Base-by-base conservation (phyloP, 2,113 vertebrate species). In the Polypterus senegalus region DNA sequence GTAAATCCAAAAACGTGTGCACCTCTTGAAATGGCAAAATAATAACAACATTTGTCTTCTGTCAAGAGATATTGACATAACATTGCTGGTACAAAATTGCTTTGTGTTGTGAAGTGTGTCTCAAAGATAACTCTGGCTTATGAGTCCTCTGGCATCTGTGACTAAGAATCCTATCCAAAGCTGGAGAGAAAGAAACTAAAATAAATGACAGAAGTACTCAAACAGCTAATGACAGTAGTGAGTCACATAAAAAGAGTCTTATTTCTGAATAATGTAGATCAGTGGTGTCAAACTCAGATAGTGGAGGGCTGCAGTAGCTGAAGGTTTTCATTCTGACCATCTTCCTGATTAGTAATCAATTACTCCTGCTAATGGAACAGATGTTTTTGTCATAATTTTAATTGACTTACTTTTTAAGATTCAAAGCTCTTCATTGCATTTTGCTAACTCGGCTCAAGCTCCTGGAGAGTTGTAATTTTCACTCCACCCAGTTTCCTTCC, bases 41-140 rank as follows among this genome's bases (percentile, higher is more conserved):
- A 95, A 93, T 93, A 92, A 92, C 88, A 88, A 82, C 91, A 97
- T 97, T 91, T 87, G 85, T 97, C 93, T 97, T 92, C 84, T 91
- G 88, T 90, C 86, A 80, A 67, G 74, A 74, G 75, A 85, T 93
- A 97, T 93, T 92, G 94, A 93, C 90, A 85, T 73, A 81, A 82
- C 79, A 87, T 92, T 91, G 90, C 87, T 81, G 85, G 73, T 84
- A 75, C 76, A 90, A 94, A 91, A 94, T 92, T 92, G 92, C 87
- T 86, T 92, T 92, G 89, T 93, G 91, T 90, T 87, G 77, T 89
- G 86, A 86, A 89, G 86, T 92, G 84, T 91, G 78, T 92, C 86
- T 88, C 69, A 62, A 60, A 89, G 87, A 91, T 85, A 86, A 87
- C 84, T 88, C 80, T 80, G 81, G 77, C 78, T 76, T 85, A 79